Evolutionary conservation across 2,888 invertebrate species (phyloP).

Genomic region (Nipponacmea schrenckii): DNA sequence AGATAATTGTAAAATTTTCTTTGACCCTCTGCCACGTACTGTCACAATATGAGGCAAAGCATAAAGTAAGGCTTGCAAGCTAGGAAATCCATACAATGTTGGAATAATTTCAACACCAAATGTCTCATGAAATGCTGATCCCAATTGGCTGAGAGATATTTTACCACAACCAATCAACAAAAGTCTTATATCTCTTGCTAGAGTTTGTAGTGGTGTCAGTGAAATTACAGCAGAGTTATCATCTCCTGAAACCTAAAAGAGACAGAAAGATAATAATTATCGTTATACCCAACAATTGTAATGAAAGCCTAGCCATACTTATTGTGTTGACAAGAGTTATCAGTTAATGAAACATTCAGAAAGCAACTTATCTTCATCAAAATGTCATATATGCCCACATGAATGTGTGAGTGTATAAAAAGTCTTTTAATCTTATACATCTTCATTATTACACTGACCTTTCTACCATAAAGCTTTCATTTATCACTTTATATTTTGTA

Average conservation of each 20-base stretch:
- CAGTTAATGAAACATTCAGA: too few species aligned
- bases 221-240: constrained; percentile 58
- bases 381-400: too few species aligned
- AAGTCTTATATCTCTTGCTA: constrained; percentile 72
- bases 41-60: constrained; percentile 72
- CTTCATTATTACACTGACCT: too few species aligned
- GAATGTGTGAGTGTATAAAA: too few species aligned
- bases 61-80: constrained; percentile 71
- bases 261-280: neutral
- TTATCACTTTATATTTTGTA: too few species aligned
- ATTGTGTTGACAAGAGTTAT: too few species aligned
- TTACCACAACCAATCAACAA: constrained; percentile 71
- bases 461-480: too few species aligned
- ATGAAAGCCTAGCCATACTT: too few species aligned
- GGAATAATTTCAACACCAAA: constrained; percentile 70
- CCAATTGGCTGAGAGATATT: constrained; percentile 63
- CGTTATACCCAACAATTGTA: too few species aligned
- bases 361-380: too few species aligned
- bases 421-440: too few species aligned
- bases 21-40: constrained; percentile 67
- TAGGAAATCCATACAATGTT: constrained; percentile 72
- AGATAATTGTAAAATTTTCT: constrained; percentile 43
- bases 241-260: constrained; percentile 48
- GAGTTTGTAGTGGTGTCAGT: constrained; percentile 68
- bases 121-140: constrained; percentile 49